Evolutionary conservation across 2,797 vertebrate species (phyloP).

Genomic region (Novumbra hubbsi): DNA sequence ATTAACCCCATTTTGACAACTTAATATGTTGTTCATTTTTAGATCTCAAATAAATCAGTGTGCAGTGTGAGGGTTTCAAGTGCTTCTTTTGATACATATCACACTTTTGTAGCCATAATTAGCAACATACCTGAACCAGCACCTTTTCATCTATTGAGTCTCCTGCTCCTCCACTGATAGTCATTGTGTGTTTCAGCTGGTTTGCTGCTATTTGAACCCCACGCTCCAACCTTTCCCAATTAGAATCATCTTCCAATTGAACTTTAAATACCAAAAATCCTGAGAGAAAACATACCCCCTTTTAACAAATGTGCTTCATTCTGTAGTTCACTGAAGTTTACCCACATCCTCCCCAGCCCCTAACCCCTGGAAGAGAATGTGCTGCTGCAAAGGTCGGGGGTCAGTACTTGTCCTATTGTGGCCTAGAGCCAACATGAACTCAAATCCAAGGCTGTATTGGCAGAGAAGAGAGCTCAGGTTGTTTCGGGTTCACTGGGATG

Average conservation of each 20-base stretch:
- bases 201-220: conserved; percentile 70
- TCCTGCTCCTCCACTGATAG: conserved; percentile 52
- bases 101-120: conserved; percentile 59
- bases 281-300: conserved; percentile 65
- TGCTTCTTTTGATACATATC: conserved; percentile 44
- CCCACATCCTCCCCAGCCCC: conserved; percentile 79
- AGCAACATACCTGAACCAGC: conserved; percentile 39
- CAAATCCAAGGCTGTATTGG: conserved; percentile 54
- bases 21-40: conserved; percentile 10
- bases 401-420: conserved; percentile 77
- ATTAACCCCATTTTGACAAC: neutral
- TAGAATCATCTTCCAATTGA: conserved; percentile 74
- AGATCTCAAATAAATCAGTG: conserved; percentile 46
- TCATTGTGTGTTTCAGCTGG: conserved; percentile 58
- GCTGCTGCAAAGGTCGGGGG: conserved; percentile 72
- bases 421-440: conserved; percentile 76
- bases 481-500: conserved; percentile 68
- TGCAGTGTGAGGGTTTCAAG: conserved; percentile 31
- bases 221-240: conserved; percentile 69
- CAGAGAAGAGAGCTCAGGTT: conserved; percentile 60
- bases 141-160: conserved; percentile 51
- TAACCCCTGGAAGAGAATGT: conserved; percentile 74
- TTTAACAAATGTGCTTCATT: conserved; percentile 76
- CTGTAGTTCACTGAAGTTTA: conserved; percentile 76
- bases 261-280: conserved; percentile 60